Evolutionary conservation across 2,113 vertebrate genomes (phyloP).

Genomic region (Heteronetta atricapilla): DNA sequence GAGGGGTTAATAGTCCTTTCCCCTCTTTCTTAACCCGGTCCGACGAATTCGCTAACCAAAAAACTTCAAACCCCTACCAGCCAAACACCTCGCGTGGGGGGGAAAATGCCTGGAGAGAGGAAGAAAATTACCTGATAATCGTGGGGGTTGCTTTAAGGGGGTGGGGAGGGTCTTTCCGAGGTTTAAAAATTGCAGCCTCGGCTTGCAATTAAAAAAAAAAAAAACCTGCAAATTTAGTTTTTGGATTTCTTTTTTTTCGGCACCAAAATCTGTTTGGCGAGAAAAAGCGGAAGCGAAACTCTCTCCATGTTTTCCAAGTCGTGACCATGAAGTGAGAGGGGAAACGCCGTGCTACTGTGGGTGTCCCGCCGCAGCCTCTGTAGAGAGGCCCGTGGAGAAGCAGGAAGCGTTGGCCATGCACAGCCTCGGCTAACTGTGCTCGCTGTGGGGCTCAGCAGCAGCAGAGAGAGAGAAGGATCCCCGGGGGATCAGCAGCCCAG

Average conservation of each 20-base stretch:
- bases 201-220: neutral
- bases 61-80: constrained; percentile 48
- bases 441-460: neutral
- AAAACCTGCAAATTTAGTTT: neutral
- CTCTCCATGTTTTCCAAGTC: constrained; percentile 47
- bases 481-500: constrained; percentile 40
- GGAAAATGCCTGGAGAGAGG: constrained; percentile 70
- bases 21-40: neutral
- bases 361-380: constrained; percentile 20
- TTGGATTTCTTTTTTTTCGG: neutral
- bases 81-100: neutral
- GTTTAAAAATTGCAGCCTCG: constrained; percentile 9
- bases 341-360: neutral
- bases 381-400: neutral
- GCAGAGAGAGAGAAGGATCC: constrained; percentile 28
- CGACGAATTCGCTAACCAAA: constrained; percentile 2
- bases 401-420: constrained; percentile 55
- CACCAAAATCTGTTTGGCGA: neutral
- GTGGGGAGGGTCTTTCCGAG: neutral
- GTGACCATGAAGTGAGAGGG: constrained; percentile 70
- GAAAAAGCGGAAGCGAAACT: neutral
- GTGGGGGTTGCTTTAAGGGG: neutral
- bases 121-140: constrained; percentile 62
- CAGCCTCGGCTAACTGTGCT: constrained; percentile 41
- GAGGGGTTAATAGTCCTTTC: neutral